A percentile compares a stretch with the other conserved stretches of the same genome.
These are phyloP conservation scores for Tipula confusa DNA, from an alignment of 2,888 invertebrate genomes.

Conservation along the genomic window DNA sequence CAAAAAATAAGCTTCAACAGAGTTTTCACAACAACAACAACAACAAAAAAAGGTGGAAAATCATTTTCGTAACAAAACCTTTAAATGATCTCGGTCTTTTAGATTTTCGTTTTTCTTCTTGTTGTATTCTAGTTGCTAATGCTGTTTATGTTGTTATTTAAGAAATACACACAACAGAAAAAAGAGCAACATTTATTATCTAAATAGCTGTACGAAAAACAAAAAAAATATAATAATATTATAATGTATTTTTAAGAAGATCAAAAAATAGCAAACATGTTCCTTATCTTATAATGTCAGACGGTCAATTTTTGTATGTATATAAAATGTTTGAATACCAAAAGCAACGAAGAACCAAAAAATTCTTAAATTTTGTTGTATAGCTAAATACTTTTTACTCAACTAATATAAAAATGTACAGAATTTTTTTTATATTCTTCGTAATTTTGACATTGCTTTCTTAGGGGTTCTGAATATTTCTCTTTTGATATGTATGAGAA, in stretches of 20 bases:
- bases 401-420: background rate
- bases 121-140: background rate
- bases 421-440: background rate
- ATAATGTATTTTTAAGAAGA: constrained; percentile 25
- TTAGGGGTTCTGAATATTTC: background rate
- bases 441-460: background rate
- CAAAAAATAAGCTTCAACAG: background rate
- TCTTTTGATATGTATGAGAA: background rate
- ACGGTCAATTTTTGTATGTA: constrained; percentile 8
- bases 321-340: background rate
- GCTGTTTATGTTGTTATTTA: constrained; percentile 5
- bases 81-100: background rate
- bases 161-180: background rate
- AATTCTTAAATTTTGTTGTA: background rate
- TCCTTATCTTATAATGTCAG: constrained; percentile 12
- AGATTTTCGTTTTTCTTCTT: background rate
- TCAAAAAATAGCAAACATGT: constrained; percentile 21
- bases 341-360: background rate
- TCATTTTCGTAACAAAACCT: background rate
- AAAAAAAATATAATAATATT: background rate
- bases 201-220: background rate
- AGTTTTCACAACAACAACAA: no score
- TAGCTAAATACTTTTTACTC: background rate
- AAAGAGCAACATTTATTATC: background rate
- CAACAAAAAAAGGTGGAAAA: background rate